These are phyloP conservation scores for Dione vanillae DNA, from an alignment of 2,888 invertebrate species.

Conservation along the genomic window DNA sequence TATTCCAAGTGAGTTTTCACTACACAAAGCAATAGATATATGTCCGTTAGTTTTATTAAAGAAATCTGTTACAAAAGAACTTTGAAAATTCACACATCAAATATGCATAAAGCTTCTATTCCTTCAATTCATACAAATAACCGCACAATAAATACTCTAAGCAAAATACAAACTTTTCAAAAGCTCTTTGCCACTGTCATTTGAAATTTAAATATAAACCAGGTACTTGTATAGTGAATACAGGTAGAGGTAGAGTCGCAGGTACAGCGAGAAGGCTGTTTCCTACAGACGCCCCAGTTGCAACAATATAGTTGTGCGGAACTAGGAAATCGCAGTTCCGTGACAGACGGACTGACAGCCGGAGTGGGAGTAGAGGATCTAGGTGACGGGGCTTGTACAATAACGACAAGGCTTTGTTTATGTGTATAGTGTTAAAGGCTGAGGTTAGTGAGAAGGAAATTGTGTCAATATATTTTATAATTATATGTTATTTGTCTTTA, in stretches of 20 bases:
- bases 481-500: too few relatives aligned
- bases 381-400: slow-evolving; percentile 18
- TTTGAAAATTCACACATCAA: neutral
- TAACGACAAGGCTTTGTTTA: too few relatives aligned
- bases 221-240: neutral
- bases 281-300: slow-evolving; percentile 31
- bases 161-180: neutral
- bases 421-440: too few relatives aligned
- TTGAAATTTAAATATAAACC: slow-evolving; percentile 1
- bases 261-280: slow-evolving; percentile 26
- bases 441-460: too few relatives aligned
- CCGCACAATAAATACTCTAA: neutral
- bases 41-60: neutral
- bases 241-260: too few relatives aligned
- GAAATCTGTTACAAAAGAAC: neutral
- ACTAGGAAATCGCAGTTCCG: slow-evolving; percentile 27
- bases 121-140: neutral
- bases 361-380: slow-evolving; percentile 8
- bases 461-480: too few relatives aligned
- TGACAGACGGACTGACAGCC: slow-evolving; percentile 26
- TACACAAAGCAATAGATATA: too few relatives aligned
- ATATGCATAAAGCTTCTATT: neutral
- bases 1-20: too few relatives aligned
- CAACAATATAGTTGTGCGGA: slow-evolving; percentile 12
- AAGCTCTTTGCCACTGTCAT: neutral